A percentile compares a stretch with the other conserved stretches of the same genome.
Evolutionary conservation across 2,888 invertebrate genomes (phyloP).

Genomic region (Orchesella flavescens): DNA sequence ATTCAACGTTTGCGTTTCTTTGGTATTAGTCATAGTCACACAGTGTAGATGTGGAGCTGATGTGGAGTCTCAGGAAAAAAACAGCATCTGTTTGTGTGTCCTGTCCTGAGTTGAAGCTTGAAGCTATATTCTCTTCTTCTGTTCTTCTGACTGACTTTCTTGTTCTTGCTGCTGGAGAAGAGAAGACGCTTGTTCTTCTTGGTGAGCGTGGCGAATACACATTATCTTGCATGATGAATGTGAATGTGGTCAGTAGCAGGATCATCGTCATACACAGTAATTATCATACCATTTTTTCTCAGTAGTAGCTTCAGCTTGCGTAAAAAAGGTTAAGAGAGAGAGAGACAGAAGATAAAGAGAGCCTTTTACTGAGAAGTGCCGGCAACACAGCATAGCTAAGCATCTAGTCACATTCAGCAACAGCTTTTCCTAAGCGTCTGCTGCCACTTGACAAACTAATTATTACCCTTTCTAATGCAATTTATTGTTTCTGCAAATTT

Average conservation of each 20-base stretch:
- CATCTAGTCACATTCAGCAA: too few species aligned
- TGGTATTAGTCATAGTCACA: conserved; percentile 41
- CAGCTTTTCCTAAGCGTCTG: too few species aligned
- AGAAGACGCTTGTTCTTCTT: background rate
- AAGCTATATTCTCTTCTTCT: conserved; percentile 9
- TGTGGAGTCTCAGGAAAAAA: background rate
- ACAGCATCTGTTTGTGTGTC: conserved; percentile 26
- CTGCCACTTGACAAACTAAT: conserved; percentile 54
- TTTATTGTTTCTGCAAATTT: conserved; percentile 45
- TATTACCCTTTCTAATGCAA: conserved; percentile 50
- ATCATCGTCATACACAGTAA: conserved; percentile 31
- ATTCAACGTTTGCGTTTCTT: conserved; percentile 45
- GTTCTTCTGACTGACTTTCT: conserved; percentile 3
- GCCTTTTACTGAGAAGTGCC: conserved; percentile 33
- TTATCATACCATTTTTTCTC: conserved; percentile 37
- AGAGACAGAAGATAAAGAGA: conserved; percentile 9
- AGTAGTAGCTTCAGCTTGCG: conserved; percentile 14
- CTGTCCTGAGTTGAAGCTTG: conserved; percentile 31
- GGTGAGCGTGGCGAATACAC: background rate
- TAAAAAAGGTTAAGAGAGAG: conserved; percentile 12
- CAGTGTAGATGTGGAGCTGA: conserved; percentile 20
- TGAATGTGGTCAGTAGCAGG: background rate
- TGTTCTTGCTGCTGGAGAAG: background rate
- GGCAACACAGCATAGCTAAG: too few species aligned
- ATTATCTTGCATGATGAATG: conserved; percentile 22